phyloP scores from a whole-genome alignment of 1,140 invertebrate species.

The Phthorimaea operculella region DNA sequence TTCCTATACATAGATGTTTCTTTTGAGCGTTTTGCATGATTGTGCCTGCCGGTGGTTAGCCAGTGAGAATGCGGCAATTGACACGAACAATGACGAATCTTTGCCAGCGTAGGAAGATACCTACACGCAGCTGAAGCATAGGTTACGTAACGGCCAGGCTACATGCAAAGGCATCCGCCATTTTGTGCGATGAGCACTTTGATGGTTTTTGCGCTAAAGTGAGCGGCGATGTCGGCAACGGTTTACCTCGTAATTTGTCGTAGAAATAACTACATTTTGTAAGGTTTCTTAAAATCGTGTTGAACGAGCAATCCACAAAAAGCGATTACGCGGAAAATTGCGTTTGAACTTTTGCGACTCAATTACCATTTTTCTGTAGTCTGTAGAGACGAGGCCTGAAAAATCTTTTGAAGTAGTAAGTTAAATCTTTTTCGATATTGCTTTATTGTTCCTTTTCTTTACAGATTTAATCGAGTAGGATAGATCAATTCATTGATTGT shows the following conservation, averaged over 20 bases:
- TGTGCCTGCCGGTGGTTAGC: constrained; percentile 31
- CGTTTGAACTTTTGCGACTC: constrained; percentile 1
- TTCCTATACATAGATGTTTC: constrained; percentile 34
- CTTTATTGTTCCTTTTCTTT: no score
- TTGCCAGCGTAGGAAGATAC: constrained; percentile 25
- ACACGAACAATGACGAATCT: constrained; percentile 41
- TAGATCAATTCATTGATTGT: no score
- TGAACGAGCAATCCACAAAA: constrained; percentile 9
- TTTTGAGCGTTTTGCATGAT: constrained; percentile 31
- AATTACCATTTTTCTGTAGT: constrained; percentile 3
- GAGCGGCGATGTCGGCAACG: constrained; percentile 28
- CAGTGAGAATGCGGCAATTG: constrained; percentile 44
- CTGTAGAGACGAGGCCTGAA: neutral
- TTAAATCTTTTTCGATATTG: no score
- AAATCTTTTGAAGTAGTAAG: no score
- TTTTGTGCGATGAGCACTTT: constrained; percentile 44
- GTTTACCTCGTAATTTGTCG: constrained; percentile 24
- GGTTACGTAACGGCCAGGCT: constrained; percentile 34
- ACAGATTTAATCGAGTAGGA: no score
- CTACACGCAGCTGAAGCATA: constrained; percentile 18
- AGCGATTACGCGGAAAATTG: constrained; percentile 8
- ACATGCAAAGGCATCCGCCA: constrained; percentile 36
- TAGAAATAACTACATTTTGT: constrained; percentile 18
- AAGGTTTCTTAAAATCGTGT: constrained; percentile 13
- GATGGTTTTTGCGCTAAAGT: constrained; percentile 40